Evolutionary conservation across 2,797 vertebrate genomes (phyloP), one percentile per base, ranked within the genome.

Genomic region (Molossus molossus): DNA sequence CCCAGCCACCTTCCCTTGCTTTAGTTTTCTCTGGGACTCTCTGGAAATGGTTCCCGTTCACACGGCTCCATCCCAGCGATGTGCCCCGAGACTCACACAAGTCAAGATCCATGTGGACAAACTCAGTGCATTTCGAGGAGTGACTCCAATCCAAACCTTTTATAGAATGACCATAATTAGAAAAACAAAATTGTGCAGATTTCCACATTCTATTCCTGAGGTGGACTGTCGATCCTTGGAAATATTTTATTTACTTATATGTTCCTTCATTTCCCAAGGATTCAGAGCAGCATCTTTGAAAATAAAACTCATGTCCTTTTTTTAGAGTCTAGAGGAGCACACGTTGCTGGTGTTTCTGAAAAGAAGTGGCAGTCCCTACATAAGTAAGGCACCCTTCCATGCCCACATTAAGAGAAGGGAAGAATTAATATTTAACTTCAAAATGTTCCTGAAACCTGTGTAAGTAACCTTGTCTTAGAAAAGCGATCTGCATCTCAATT

Each of bases 361-460:
- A 87, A 33, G 27, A 88, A 69, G 29, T 80, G 23, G 3, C 6
- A 77, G 5, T 84, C 20, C 53, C 57, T 79, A 15, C 53, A 79
- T 13, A 79, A 87, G 6, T 15, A 86, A 92, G 69, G 12, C 1
- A 40, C 5, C 5, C 4, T 91, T 72, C 12, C 15, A 60, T 64
- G 62, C 55, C 67, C 77, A 69, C 9, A n/a, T 48, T 60, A 75
- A 90, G 45, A 69, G 9, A 81, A 77, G 1, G 5, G 65, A 86
- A 75, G 4, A 79, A 29, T 37, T 64, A 90, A 58, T 75, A 79
- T 64, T 90, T 92, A 88, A 90, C 53, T 23, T 82, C 53, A 87
- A 55, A 87, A 60, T 73, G 60, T 12, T 87, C 18, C 72, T 62
- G 25, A 92, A 96, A 91, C 9, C 6, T 69, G 4, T 60, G 1